Percentiles rank a stretch among this genome's conserved stretches.
Evolutionary conservation across 1,140 invertebrate species (phyloP).

Genomic region (Babylonia areolata): DNA sequence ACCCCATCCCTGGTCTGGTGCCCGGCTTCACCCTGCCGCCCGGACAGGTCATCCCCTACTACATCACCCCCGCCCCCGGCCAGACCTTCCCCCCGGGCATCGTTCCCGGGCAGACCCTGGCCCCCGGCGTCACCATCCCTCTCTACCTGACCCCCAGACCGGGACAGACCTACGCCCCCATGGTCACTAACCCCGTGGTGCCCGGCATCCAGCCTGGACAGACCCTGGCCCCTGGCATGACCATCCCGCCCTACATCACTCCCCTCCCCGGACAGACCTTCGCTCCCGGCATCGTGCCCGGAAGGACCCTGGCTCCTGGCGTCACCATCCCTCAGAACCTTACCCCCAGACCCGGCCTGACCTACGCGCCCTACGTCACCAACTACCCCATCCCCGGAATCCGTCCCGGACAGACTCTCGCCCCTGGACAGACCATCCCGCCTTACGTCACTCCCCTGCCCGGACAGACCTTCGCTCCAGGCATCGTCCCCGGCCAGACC

Average conservation of each 20-base stretch:
- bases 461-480: constrained; percentile 55
- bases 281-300: constrained; percentile 52
- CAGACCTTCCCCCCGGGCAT: constrained; percentile 54
- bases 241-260: constrained; percentile 53
- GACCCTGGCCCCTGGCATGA: constrained; percentile 42
- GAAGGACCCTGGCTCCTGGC: constrained; percentile 50
- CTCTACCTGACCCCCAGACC: constrained; percentile 45
- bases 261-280: constrained; percentile 57
- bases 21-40: constrained; percentile 39
- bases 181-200: constrained; percentile 37
- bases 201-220: constrained; percentile 47
- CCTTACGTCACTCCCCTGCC: constrained; percentile 51
- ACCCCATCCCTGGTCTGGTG: constrained; percentile 18
- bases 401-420: constrained; percentile 1
- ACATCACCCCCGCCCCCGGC: constrained; percentile 60
- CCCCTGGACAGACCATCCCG: constrained; percentile 54
- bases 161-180: constrained; percentile 35
- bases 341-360: constrained; percentile 52
- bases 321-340: constrained; percentile 47
- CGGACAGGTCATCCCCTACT: constrained; percentile 44
- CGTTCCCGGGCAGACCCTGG: constrained; percentile 50
- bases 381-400: constrained; percentile 24
- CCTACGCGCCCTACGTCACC: constrained; percentile 40
- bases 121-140: constrained; percentile 42
- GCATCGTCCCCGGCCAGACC: constrained; percentile 34